These are phyloP conservation scores for Micromys minutus DNA, from an alignment of 2,113 vertebrate genomes.

Conservation along the genomic window DNA sequence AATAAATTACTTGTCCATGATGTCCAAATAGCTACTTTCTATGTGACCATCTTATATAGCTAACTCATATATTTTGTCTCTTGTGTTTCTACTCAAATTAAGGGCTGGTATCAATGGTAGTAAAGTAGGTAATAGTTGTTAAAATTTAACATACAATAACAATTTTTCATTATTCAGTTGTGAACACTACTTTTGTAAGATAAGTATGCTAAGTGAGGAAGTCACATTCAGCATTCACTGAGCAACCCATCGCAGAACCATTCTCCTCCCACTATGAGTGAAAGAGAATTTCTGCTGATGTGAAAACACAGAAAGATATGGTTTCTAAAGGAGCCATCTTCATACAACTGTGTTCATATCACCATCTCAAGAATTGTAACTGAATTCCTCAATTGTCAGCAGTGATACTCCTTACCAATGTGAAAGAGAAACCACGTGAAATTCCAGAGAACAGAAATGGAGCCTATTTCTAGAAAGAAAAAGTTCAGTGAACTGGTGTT, in stretches of 20 bases:
- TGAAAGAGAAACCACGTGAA: slow-evolving; percentile 57
- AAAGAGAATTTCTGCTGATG: slow-evolving; percentile 60
- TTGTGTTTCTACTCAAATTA: slow-evolving; percentile 32
- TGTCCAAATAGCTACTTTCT: slow-evolving; percentile 4
- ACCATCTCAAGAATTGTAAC: slow-evolving; percentile 72
- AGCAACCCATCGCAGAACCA: slow-evolving; percentile 61
- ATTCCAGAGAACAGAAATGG: slow-evolving; percentile 68
- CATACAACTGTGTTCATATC: slow-evolving; percentile 20
- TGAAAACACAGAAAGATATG: slow-evolving; percentile 73
- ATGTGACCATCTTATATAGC: neutral
- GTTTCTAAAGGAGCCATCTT: slow-evolving; percentile 72
- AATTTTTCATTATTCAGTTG: slow-evolving; percentile 28
- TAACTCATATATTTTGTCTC: neutral
- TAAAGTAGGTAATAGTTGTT: slow-evolving; percentile 2
- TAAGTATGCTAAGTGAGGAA: neutral
- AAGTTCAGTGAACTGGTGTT: neutral
- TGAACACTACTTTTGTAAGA: neutral
- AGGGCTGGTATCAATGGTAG: slow-evolving; percentile 19
- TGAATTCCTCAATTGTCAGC: slow-evolving; percentile 69
- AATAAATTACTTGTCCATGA: neutral
- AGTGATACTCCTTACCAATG: slow-evolving; percentile 73
- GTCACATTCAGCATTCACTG: slow-evolving; percentile 59
- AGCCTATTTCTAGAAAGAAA: slow-evolving; percentile 23
- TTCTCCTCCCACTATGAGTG: slow-evolving; percentile 49
- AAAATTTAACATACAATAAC: slow-evolving; percentile 5